Percentiles rank a stretch among this genome's conserved stretches.
Conservation (phyloP, 2,797 vertebrate genomes). For the Molossus molossus region DNA sequence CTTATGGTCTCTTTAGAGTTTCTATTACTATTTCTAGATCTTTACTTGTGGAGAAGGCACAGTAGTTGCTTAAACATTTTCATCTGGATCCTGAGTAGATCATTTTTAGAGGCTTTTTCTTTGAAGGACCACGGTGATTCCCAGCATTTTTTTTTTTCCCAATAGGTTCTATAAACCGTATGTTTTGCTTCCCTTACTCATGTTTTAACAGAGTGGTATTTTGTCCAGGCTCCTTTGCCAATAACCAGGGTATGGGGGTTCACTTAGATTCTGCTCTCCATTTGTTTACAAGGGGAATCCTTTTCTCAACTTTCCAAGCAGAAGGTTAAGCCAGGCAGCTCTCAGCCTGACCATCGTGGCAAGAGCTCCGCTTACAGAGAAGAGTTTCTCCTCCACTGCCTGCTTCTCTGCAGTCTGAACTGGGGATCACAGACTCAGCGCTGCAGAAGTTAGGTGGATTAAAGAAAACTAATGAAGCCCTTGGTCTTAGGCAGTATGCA, state of each 20-base stretch:
- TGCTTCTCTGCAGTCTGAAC: background rate
- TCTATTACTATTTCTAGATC: background rate
- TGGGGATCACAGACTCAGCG: background rate
- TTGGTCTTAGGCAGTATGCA: background rate
- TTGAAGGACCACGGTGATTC: background rate
- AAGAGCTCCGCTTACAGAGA: background rate
- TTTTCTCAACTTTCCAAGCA: background rate
- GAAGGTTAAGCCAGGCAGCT: background rate
- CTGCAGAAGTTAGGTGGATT: background rate
- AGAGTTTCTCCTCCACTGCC: background rate
- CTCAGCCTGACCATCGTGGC: background rate
- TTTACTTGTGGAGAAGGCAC: background rate
- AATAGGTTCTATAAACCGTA: background rate
- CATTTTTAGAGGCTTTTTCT: conserved; percentile 37
- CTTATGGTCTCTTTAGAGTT: background rate
- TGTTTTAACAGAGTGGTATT: background rate
- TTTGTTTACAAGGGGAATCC: background rate
- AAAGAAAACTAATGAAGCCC: background rate
- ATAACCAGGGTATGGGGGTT: background rate
- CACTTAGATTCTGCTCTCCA: background rate
- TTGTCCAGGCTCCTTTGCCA: background rate
- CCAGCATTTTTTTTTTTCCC: background rate
- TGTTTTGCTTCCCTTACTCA: conserved; percentile 10
- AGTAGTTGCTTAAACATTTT: background rate
- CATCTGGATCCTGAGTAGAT: conserved; percentile 5